Evolutionary conservation across 2,888 invertebrate genomes (phyloP).

Genomic region (Shargacucullia verbasci): DNA sequence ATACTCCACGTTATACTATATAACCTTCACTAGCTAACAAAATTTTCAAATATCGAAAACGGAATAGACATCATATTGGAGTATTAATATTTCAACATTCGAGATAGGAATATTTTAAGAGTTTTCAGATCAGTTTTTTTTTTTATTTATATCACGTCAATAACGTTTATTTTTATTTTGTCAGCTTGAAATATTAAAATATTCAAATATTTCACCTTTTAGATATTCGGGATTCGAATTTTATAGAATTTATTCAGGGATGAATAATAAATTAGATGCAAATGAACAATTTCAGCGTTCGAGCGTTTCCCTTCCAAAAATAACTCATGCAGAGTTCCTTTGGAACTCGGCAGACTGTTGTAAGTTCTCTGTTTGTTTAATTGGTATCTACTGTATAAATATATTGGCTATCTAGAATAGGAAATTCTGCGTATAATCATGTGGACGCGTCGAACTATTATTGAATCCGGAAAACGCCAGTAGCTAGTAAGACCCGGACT

Average conservation of each 20-base stretch:
- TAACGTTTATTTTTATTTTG: slow-evolving; percentile 6
- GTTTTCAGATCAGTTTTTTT: background rate
- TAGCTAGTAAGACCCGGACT: too few species aligned
- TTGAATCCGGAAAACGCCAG: too few species aligned
- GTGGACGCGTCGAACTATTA: background rate
- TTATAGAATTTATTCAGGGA: slow-evolving; percentile 13
- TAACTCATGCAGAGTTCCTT: slow-evolving; percentile 33
- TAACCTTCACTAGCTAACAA: too few species aligned
- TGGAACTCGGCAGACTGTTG: slow-evolving; percentile 24
- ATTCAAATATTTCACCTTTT: slow-evolving; percentile 4
- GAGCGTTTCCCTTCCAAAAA: slow-evolving; percentile 25
- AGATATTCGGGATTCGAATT: slow-evolving; percentile 10
- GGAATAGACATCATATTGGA: background rate
- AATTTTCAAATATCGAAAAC: slow-evolving; percentile 3
- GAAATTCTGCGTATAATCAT: slow-evolving; percentile 10
- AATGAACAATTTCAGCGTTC: slow-evolving; percentile 40
- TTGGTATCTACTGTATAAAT: slow-evolving; percentile 35
- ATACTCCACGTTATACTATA: too few species aligned
- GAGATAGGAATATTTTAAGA: too few species aligned
- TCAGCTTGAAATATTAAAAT: slow-evolving; percentile 2
- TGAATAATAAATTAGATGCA: slow-evolving; percentile 47
- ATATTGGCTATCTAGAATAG: slow-evolving; percentile 29
- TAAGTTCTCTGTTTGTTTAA: slow-evolving; percentile 41
- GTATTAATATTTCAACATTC: slow-evolving; percentile 1
- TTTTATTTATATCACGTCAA: too few species aligned